Conservation (phyloP, 2,113 vertebrate species). For the Calyptommatus sinebrachiatus region DNA sequence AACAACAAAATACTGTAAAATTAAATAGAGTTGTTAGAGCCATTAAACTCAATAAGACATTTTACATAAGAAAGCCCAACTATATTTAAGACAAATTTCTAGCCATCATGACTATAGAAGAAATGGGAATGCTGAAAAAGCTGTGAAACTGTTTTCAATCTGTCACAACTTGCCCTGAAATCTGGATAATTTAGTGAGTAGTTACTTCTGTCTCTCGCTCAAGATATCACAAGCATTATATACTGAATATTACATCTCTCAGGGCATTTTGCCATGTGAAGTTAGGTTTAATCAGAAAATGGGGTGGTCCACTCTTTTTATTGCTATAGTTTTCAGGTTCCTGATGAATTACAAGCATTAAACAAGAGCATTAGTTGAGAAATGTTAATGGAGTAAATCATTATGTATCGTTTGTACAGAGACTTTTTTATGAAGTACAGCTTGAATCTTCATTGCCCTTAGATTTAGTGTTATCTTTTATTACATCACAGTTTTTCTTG, state of each 20-base stretch:
- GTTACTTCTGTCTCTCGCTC: neutral
- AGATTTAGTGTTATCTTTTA: conserved; percentile 37
- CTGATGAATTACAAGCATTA: conserved; percentile 8
- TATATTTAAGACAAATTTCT: neutral
- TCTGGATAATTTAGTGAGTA: neutral
- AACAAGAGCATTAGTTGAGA: fast-evolving
- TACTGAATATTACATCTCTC: neutral
- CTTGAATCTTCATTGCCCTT: conserved; percentile 13
- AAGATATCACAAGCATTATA: neutral
- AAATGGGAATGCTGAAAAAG: neutral
- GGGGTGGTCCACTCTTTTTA: neutral
- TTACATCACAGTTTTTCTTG: conserved; percentile 56
- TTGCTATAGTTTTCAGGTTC: neutral
- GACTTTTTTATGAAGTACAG: conserved; percentile 46
- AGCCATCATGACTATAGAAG: neutral
- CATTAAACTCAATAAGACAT: neutral
- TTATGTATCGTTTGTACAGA: neutral
- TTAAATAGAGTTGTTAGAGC: no score
- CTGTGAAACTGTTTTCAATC: neutral
- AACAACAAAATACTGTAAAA: no score
- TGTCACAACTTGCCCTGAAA: neutral
- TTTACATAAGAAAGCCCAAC: neutral
- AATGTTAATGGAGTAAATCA: fast-evolving
- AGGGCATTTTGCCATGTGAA: neutral
- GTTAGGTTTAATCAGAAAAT: neutral